Conservation (phyloP, 1,140 invertebrate species). For the Triops cancriformis region DNA sequence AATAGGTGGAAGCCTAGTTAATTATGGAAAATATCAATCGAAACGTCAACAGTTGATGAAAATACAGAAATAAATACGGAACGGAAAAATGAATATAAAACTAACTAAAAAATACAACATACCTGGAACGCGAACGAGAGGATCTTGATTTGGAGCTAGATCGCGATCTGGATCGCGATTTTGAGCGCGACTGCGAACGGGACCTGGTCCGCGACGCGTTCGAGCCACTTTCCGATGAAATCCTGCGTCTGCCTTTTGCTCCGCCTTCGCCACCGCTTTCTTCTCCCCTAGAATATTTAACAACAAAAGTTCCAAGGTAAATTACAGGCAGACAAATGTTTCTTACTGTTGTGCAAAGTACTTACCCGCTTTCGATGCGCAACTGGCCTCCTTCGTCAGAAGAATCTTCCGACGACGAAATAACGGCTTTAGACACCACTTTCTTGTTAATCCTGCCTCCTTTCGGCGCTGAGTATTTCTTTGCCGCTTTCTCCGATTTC, state of each 20-base stretch:
- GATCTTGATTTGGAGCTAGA: conserved; percentile 29
- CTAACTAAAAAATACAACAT: neutral
- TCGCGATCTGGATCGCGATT: conserved; percentile 31
- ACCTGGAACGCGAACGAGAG: conserved; percentile 30
- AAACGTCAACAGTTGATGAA: too few relatives aligned
- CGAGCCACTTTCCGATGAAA: conserved; percentile 38
- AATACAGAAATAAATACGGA: too few relatives aligned
- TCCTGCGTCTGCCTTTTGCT: conserved; percentile 39
- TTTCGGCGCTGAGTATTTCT: neutral
- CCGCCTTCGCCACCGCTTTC: conserved; percentile 38
- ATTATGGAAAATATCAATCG: too few relatives aligned
- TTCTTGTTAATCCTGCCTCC: conserved; percentile 65
- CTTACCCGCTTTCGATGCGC: conserved; percentile 51
- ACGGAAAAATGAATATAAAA: too few relatives aligned
- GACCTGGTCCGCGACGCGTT: conserved; percentile 30
- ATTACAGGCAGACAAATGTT: neutral
- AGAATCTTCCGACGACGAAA: conserved; percentile 81
- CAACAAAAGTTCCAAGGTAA: conserved; percentile 11
- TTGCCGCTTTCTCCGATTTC: conserved; percentile 41
- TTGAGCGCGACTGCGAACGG: conserved; percentile 31
- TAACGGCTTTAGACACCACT: conserved; percentile 88
- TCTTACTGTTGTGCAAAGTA: conserved; percentile 23
- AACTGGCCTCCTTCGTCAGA: conserved; percentile 58
- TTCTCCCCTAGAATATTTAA: conserved; percentile 39
- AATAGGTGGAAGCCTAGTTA: too few relatives aligned